Conservation (phyloP, 1,140 invertebrate genomes). For the Aphelinus atriplicis region DNA sequence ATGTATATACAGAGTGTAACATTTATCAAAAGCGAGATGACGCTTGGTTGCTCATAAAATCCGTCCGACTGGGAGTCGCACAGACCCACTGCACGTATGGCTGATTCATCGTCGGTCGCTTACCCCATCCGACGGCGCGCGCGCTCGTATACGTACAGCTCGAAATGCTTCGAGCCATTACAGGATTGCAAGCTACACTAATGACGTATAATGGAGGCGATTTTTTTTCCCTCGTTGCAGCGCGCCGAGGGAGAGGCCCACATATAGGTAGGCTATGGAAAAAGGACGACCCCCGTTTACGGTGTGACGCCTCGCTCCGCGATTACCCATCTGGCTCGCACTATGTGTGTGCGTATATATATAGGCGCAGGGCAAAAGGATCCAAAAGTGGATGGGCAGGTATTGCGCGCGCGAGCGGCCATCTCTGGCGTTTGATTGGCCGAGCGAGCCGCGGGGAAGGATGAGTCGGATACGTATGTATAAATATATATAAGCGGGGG, state of each 20-base stretch:
- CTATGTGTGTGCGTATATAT: not conserved
- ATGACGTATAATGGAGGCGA: conserved; percentile 26
- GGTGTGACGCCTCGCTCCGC: not conserved
- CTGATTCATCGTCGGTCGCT: conserved; percentile 5
- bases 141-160: not conserved
- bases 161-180: no score
- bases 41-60: no score
- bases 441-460: not conserved
- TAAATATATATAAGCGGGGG: no score
- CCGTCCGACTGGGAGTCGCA: no score
- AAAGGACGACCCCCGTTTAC: conserved; percentile 1
- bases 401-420: conserved; percentile 5
- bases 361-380: not conserved
- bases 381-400: conserved; percentile 13
- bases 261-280: not conserved
- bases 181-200: not conserved
- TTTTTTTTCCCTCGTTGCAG: conserved; percentile 2
- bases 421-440: conserved; percentile 19
- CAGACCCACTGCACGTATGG: no score
- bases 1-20: no score
- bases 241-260: not conserved
- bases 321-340: not conserved
- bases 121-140: not conserved
- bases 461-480: not conserved
- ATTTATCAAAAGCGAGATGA: no score